A percentile compares a stretch with the other conserved stretches of the same genome.
phyloP scores from a whole-genome alignment of 2,797 vertebrate genomes.

The Mico argentatus region DNA sequence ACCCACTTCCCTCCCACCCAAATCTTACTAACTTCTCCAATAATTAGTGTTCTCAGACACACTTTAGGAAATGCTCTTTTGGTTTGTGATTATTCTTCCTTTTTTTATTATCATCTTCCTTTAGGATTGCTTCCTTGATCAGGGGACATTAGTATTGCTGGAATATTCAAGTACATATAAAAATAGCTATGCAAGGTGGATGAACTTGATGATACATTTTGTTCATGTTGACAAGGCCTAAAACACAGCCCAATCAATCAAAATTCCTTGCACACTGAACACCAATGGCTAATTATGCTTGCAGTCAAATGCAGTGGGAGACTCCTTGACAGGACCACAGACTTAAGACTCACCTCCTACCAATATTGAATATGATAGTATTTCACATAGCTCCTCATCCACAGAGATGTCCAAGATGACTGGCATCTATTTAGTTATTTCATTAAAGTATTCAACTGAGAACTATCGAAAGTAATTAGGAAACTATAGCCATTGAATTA shows the following conservation, averaged over 20 bases:
- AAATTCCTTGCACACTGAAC: neutral
- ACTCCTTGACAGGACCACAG: neutral
- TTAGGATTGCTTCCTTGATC: neutral
- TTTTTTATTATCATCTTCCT: neutral
- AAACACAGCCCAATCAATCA: slow-evolving; percentile 23
- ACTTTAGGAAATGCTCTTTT: neutral
- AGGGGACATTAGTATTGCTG: neutral
- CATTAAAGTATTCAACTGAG: neutral
- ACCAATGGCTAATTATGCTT: neutral
- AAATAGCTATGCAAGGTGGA: neutral
- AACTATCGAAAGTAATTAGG: neutral
- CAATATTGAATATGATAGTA: neutral
- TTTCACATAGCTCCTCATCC: neutral
- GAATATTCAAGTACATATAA: neutral
- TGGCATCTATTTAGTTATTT: neutral
- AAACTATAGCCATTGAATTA: neutral
- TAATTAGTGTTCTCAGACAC: neutral
- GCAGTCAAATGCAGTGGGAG: neutral
- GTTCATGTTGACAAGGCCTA: slow-evolving; percentile 13
- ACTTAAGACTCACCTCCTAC: neutral
- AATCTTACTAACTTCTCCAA: neutral
- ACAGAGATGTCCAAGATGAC: neutral
- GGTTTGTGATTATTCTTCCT: neutral
- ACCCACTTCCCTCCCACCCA: neutral
- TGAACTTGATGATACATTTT: slow-evolving; percentile 3